A percentile compares a stretch with the other conserved stretches of the same genome.
phyloP scores from a whole-genome alignment of 1,140 invertebrate species.

The Pseudobourletiella spinata region DNA sequence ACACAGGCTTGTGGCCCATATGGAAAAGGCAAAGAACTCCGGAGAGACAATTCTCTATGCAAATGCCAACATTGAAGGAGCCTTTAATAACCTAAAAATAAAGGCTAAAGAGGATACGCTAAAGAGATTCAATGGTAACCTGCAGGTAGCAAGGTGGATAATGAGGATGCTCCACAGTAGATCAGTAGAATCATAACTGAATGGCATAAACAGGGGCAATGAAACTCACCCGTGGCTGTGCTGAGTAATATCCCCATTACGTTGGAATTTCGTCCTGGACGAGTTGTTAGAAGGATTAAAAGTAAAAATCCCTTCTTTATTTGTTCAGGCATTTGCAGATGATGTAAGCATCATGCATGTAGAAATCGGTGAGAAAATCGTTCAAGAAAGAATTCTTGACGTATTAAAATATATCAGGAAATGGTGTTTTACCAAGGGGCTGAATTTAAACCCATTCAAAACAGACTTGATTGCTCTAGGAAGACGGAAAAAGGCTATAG shows the following conservation, averaged over 20 bases:
- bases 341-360: background rate
- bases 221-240: conserved; percentile 7
- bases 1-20: too few relatives aligned
- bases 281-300: background rate
- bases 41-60: background rate
- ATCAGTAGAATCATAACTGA: too few relatives aligned
- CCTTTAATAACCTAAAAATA: too few relatives aligned
- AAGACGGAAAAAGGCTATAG: background rate
- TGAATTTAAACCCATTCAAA: background rate
- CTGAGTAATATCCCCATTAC: conserved; percentile 12
- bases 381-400: background rate
- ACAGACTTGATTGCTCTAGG: background rate
- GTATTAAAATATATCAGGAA: background rate
- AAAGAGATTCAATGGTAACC: too few relatives aligned
- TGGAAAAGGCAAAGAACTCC: too few relatives aligned
- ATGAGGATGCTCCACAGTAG: background rate
- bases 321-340: conserved; percentile 11
- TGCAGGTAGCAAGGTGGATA: too few relatives aligned
- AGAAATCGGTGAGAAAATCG: background rate
- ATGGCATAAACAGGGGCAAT: background rate
- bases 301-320: background rate
- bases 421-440: background rate
- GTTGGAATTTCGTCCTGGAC: conserved; percentile 14
- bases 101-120: background rate
- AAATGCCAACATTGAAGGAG: conserved; percentile 22